Evolutionary conservation across 2,888 invertebrate genomes (phyloP).

Genomic region (Hetaerina titia): DNA sequence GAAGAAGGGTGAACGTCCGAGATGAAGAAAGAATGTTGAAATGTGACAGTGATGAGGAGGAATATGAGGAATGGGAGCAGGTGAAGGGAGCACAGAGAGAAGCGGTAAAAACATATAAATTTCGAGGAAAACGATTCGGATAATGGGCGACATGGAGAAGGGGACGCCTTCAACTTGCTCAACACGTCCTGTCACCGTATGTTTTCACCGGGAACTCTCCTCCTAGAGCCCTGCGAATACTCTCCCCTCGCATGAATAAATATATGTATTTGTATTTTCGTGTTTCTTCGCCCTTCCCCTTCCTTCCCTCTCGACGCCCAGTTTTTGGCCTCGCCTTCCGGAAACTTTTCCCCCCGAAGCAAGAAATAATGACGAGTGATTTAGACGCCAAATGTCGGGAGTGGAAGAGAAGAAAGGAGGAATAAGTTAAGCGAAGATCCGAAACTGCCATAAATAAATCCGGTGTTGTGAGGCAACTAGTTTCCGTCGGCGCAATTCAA

Average conservation of each 20-base stretch:
- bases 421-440: conserved; percentile 36
- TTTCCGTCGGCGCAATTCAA: conserved; percentile 19
- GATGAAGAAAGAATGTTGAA: background rate
- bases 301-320: background rate
- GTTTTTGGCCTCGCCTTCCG: background rate
- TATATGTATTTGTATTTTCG: conserved; percentile 50
- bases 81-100: background rate
- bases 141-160: conserved; percentile 37
- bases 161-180: conserved; percentile 40
- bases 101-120: background rate
- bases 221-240: background rate
- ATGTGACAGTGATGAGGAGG: background rate
- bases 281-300: background rate
- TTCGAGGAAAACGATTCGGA: conserved; percentile 19
- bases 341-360: conserved; percentile 51
- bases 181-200: conserved; percentile 39
- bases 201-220: background rate
- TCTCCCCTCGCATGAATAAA: background rate
- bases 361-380: conserved; percentile 66
- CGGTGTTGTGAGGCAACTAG: conserved; percentile 23
- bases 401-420: conserved; percentile 15
- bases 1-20: background rate
- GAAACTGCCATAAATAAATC: conserved; percentile 53
- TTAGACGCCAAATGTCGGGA: conserved; percentile 49
- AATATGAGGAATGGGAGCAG: background rate